Conservation (phyloP, 2,113 vertebrate genomes). For the Thunnus maccoyii region DNA sequence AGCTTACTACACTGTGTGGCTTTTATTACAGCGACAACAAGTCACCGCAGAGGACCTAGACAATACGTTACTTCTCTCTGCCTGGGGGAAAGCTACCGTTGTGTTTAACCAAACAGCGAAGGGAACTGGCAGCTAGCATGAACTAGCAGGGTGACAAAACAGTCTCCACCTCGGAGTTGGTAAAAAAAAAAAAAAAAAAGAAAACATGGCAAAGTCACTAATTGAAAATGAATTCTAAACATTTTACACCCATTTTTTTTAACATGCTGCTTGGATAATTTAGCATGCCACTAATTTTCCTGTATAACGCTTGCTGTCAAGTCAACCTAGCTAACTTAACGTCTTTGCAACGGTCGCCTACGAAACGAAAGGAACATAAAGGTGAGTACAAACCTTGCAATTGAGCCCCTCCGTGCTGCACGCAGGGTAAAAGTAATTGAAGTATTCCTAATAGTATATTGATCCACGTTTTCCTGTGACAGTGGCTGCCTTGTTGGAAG, state of each 20-base stretch:
- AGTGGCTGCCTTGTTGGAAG: conserved; percentile 87
- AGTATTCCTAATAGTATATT: conserved; percentile 90
- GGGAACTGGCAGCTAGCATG: conserved; percentile 66
- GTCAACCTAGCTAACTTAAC: conserved; percentile 62
- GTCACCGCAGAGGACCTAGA: fast-evolving
- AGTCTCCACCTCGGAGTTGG: conserved; percentile 5
- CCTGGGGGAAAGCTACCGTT: conserved; percentile 25
- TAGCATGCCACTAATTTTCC: background rate
- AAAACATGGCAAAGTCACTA: background rate
- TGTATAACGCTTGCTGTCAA: conserved; percentile 41
- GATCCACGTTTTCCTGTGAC: conserved; percentile 91
- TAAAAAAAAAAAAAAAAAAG: background rate
- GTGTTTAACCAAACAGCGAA: conserved; percentile 13
- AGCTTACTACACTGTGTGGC: background rate
- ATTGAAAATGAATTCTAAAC: background rate
- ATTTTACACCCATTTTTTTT: background rate
- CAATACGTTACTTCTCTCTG: background rate
- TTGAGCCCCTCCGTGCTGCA: conserved; percentile 90
- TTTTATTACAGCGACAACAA: background rate
- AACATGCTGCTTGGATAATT: background rate
- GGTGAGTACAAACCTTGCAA: conserved; percentile 87
- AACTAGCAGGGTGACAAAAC: conserved; percentile 66
- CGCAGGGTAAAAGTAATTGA: conserved; percentile 88
- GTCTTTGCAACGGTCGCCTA: conserved; percentile 34
- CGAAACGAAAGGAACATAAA: conserved; percentile 4